Evolutionary conservation across 2,888 invertebrate genomes (phyloP).

Genomic region (Trachelus tabidus): DNA sequence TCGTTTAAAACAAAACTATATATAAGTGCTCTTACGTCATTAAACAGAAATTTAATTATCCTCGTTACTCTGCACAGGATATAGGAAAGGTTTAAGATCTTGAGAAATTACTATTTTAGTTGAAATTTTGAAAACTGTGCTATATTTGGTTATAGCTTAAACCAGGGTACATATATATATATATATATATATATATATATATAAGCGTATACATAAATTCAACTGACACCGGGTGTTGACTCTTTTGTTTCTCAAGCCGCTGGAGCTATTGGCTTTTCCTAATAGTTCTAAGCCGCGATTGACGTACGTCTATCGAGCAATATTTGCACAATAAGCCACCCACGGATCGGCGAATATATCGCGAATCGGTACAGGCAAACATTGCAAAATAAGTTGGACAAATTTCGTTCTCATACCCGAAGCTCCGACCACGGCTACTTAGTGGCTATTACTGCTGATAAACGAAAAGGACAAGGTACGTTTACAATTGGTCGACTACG

Average conservation of each 20-base stretch:
- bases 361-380: background rate
- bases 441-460: background rate
- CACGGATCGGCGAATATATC: constrained; percentile 11
- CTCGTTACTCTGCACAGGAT: background rate
- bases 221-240: background rate
- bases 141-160: background rate
- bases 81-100: too few species aligned
- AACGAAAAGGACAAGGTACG: background rate
- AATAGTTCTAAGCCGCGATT: constrained; percentile 20
- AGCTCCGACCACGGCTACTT: background rate
- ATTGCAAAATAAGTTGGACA: background rate
- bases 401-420: background rate
- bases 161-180: too few species aligned
- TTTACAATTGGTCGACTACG: background rate
- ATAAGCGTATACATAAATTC: too few species aligned
- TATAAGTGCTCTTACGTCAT: too few species aligned
- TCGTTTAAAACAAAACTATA: too few species aligned
- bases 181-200: too few species aligned
- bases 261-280: constrained; percentile 10
- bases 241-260: background rate
- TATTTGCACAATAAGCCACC: constrained; percentile 10
- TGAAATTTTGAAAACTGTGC: background rate
- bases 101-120: background rate
- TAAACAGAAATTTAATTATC: too few species aligned
- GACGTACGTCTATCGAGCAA: constrained; percentile 2